Base-by-base conservation (phyloP, 1,140 invertebrate genomes). In the Drosophila nigrodunni region DNA sequence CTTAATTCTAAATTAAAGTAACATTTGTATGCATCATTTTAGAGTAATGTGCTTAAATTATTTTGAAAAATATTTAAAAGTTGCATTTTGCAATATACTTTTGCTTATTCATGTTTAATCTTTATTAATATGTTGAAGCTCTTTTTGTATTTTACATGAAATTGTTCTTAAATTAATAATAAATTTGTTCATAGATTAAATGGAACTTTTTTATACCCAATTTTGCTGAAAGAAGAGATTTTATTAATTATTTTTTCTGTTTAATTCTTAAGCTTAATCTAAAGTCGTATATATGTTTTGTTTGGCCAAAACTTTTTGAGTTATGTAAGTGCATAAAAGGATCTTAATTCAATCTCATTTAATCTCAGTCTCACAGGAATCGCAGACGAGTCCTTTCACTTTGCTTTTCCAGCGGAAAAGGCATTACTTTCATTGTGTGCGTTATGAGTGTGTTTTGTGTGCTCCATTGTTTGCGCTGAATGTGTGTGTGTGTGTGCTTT, bases 391-490 rank as follows among this genome's bases (percentile, higher is more conserved):
- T 74, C 57, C 57, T 61, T 60, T 55, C 21, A 67, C 25, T 52
- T 61, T 34, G 35, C 7, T 54, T 39, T 15, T n/a, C 35, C 10
- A 35, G 44, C 44, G 34, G 15, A 15, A 25, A 11, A 37, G 59
- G 15, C 59, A 34, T 47, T 62, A 58, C 65, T 49, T 34, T 49
- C 61, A 58, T 57, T 57, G 61, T 57, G 50, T 13, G 18, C 43
- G 66, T 73, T 67, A 73, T 69, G 79, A 68, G 15, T 30, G 25
- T 30, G 25, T 21, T 8, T 43, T 54, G 47, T 39, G 34, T 41
- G 9, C 25, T 47, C 35, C 66, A 72, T 78, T 72, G 70, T 74
- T 67, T 67, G 55, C 50, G 11, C 13, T 54, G 52, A 69, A 30
- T 81, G 61, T 74, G 72, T 68, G 46, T 21, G 15, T 21, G 11